These are phyloP conservation scores for Pseudomyrmex cubaensis DNA, from an alignment of 1,140 invertebrate genomes.

Conservation along the genomic window DNA sequence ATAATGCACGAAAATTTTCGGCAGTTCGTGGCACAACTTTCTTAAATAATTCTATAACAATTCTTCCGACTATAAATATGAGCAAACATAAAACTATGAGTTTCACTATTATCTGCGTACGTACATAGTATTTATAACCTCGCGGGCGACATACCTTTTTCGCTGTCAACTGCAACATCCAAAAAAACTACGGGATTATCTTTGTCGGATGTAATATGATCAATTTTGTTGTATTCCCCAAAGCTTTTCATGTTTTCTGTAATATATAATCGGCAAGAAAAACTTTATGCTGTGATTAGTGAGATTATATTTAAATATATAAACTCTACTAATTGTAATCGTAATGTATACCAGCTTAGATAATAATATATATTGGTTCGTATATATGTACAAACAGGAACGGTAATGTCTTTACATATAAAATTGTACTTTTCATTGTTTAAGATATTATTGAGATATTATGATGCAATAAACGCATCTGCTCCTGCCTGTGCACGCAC, in stretches of 20 bases:
- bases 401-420: no score
- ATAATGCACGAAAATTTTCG: slow-evolving; percentile 96
- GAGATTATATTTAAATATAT: no score
- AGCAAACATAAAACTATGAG: slow-evolving; percentile 70
- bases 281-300: not conserved
- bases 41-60: slow-evolving; percentile 92
- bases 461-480: no score
- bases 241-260: slow-evolving; percentile 65
- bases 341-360: no score
- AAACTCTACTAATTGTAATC: no score
- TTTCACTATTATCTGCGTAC: not conserved
- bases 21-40: slow-evolving; percentile 95
- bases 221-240: slow-evolving; percentile 22
- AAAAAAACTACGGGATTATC: slow-evolving; percentile 88
- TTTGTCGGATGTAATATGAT: not conserved
- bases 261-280: not conserved
- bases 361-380: no score
- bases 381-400: no score
- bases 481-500: no score
- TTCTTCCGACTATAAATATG: slow-evolving; percentile 88
- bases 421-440: no score
- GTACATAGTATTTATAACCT: not conserved
- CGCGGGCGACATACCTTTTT: slow-evolving; percentile 80
- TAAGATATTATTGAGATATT: no score
- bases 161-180: slow-evolving; percentile 89